Conservation (phyloP, 2,113 vertebrate species). For the Oncorhynchus kisutch region DNA sequence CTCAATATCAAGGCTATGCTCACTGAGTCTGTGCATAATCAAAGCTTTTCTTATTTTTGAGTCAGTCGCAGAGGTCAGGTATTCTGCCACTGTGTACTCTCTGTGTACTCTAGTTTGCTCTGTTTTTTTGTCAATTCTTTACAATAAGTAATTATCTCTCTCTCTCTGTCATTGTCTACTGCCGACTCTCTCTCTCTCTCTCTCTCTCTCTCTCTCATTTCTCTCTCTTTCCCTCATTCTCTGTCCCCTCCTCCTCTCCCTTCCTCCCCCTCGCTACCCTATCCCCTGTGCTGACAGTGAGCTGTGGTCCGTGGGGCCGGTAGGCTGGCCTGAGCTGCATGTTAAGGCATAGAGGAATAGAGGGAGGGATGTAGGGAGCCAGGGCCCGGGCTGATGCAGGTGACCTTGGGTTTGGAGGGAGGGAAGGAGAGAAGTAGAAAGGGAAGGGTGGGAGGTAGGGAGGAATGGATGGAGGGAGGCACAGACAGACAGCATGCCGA, state of each 20-base stretch:
- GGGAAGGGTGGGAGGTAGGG: too few relatives aligned
- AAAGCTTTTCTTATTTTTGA: too few relatives aligned
- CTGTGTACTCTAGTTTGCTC: too few relatives aligned
- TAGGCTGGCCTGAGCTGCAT: conserved; percentile 33
- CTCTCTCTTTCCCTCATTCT: background rate
- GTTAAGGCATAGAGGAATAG: conserved; percentile 33
- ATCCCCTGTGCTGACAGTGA: conserved; percentile 41
- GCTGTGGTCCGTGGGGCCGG: conserved; percentile 37
- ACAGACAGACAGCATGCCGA: conserved; percentile 27
- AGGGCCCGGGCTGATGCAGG: conserved; percentile 36
- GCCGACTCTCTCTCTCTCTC: background rate
- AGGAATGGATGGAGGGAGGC: background rate
- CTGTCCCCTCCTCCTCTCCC: background rate
- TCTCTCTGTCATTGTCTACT: background rate
- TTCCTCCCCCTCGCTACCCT: background rate
- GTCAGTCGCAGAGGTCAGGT: too few relatives aligned
- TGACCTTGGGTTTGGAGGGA: conserved; percentile 46
- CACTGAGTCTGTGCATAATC: too few relatives aligned
- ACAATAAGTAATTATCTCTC: background rate
- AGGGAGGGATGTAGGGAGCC: conserved; percentile 38
- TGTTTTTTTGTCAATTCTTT: background rate
- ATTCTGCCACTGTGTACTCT: too few relatives aligned
- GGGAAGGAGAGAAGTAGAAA: too few relatives aligned
- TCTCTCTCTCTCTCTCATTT: background rate
- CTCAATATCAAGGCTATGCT: too few relatives aligned